phyloP scores from a whole-genome alignment of 2,888 invertebrate genomes.

The Oxycera nigricornis region DNA sequence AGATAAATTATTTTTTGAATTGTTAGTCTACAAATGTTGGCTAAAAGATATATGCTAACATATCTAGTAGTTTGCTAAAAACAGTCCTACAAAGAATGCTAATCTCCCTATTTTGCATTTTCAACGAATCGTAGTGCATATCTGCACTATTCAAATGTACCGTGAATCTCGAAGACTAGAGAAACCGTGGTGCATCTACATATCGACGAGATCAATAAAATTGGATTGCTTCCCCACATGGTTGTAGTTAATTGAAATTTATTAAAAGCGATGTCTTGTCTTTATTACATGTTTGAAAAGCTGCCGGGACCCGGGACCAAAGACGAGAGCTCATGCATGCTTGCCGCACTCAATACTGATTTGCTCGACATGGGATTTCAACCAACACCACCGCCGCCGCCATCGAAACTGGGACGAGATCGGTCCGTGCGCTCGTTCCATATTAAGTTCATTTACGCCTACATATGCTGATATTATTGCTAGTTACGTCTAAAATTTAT shows the following conservation, averaged over 20 bases:
- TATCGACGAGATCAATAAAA: slow-evolving; percentile 30
- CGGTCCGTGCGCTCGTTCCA: background rate
- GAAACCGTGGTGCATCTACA: background rate
- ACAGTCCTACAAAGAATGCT: no score
- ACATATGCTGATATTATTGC: slow-evolving; percentile 22
- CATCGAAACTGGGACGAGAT: background rate
- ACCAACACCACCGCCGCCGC: background rate
- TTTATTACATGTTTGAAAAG: slow-evolving; percentile 26
- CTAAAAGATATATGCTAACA: no score
- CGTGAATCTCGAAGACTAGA: background rate
- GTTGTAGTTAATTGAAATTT: slow-evolving; percentile 40
- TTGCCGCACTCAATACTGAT: background rate
- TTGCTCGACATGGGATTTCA: background rate
- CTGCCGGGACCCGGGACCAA: slow-evolving; percentile 9
- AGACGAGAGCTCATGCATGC: background rate
- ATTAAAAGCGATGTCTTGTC: slow-evolving; percentile 37
- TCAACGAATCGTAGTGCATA: no score
- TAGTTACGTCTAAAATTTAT: slow-evolving; percentile 31
- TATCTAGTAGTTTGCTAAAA: no score
- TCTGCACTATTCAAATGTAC: background rate
- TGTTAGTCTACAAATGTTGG: no score
- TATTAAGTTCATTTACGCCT: slow-evolving; percentile 27
- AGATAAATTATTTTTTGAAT: no score
- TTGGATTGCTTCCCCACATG: slow-evolving; percentile 30
- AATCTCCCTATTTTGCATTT: no score